phyloP scores from a whole-genome alignment of 2,888 invertebrate genomes.

The Aethes cnicana region DNA sequence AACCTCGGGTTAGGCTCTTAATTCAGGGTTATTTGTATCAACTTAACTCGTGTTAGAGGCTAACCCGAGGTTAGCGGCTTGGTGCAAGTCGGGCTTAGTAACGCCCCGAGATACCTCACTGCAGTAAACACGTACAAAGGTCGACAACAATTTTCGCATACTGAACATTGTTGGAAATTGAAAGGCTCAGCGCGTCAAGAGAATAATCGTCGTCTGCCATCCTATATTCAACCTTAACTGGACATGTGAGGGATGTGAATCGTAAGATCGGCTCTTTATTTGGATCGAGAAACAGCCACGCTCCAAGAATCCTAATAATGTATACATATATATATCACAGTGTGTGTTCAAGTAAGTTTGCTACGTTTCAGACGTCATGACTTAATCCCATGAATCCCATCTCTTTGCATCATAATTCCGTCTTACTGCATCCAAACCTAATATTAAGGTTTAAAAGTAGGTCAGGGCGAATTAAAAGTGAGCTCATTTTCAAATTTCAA shows the following conservation, averaged over 20 bases:
- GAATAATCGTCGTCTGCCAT: constrained; percentile 32
- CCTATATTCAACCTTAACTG: constrained; percentile 38
- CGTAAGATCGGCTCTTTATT: constrained; percentile 6
- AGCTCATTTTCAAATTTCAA: no score
- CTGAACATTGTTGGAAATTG: constrained; percentile 67
- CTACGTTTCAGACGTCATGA: constrained; percentile 36
- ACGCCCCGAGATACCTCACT: constrained; percentile 33
- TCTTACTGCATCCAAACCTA: background rate
- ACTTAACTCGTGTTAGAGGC: no score
- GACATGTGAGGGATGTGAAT: constrained; percentile 1
- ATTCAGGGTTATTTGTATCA: no score
- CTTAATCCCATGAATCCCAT: constrained; percentile 23
- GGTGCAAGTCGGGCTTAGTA: constrained; percentile 12
- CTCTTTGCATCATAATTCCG: background rate
- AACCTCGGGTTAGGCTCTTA: no score
- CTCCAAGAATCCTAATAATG: constrained; percentile 59
- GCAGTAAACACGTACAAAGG: constrained; percentile 62
- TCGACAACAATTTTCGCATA: constrained; percentile 70
- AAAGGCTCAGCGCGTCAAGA: constrained; percentile 58
- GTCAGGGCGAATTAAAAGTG: no score
- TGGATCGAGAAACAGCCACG: constrained; percentile 42
- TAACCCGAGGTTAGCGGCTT: background rate
- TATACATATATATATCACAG: constrained; percentile 47
- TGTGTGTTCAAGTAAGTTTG: constrained; percentile 48
- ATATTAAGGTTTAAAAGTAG: no score